Base-by-base conservation (phyloP, 2,113 vertebrate genomes). In the Coryphaenoides rupestris region DNA sequence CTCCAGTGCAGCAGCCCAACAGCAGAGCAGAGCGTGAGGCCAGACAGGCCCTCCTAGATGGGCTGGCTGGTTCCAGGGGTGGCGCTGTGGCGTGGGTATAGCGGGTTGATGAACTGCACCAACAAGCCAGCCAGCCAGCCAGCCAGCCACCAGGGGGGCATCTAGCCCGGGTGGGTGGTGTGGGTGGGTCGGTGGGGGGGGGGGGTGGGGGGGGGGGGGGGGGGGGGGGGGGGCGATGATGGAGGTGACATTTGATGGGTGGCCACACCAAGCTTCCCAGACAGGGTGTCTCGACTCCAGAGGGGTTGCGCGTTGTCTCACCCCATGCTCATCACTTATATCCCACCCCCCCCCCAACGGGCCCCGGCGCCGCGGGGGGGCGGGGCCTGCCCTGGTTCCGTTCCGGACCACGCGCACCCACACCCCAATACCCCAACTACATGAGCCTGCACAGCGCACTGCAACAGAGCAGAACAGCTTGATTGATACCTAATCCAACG, bases 241-340 rank as follows among this genome's bases (percentile, higher is more conserved):
- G n/a, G n/a, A n/a, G n/a, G n/a, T n/a, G n/a, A n/a, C 76, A 80
- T 87, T 77, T 86, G 89, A 87, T 86, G 90, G 89, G 90, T 90
- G 90, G 85, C 89, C 91, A 88, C 79, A 83, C 85, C 46, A 74
- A 79, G 75, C 72, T 63, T 70, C 81, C 61, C 76, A 83, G 68
- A 87, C 79, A 80, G 28, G 86, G 86, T 76, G 77, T 82, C 76
- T 80, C 75, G 19, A 84, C 79, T 88, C 87, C 84, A 4, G 80
- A 76, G 82, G 61, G 52, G 19, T 53, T 5, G 79, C 79, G 84
- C 76, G 83, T 88, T 90, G 86, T 89, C 80, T 68, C 79, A 77
- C 84, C 81, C 74, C 56, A 55, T 79, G 86, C 85, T 87, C 86
- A 84, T 84, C 82, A 82, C 87, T 75, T 87, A 89, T 87, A 78